These are phyloP conservation scores for Petrocephalus sullivani DNA, from an alignment of 2,797 vertebrate species.

Conservation along the genomic window DNA sequence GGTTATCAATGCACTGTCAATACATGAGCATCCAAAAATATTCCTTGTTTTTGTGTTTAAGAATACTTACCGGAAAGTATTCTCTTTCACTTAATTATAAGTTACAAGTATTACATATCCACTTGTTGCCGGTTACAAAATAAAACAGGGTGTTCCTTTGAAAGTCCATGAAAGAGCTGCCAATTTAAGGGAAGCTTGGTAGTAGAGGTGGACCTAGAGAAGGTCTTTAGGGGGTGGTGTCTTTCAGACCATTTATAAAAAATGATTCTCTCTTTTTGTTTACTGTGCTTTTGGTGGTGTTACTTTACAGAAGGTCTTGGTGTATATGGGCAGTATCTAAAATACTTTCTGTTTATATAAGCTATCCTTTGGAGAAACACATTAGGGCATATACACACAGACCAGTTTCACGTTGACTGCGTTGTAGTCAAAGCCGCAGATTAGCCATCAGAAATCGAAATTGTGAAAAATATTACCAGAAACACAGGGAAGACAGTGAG, in stretches of 20 bases:
- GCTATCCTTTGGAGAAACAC: background rate
- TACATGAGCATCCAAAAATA: background rate
- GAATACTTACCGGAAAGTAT: background rate
- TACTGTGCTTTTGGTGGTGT: background rate
- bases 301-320: background rate
- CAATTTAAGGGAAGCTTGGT: background rate
- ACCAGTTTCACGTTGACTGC: background rate
- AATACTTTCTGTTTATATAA: background rate
- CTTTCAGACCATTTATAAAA: background rate
- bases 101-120: background rate
- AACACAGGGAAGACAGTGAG: background rate
- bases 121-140: background rate
- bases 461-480: background rate
- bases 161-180: background rate
- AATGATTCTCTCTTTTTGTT: background rate
- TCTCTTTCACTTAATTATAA: background rate
- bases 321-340: background rate
- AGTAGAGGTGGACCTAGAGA: background rate
- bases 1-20: background rate
- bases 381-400: background rate
- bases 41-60: background rate
- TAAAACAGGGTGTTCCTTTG: background rate
- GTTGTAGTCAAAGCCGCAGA: background rate
- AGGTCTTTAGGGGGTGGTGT: background rate
- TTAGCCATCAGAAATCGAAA: background rate